Conservation (phyloP, 2,113 vertebrate genomes). For the Semicossyphus pulcher region DNA sequence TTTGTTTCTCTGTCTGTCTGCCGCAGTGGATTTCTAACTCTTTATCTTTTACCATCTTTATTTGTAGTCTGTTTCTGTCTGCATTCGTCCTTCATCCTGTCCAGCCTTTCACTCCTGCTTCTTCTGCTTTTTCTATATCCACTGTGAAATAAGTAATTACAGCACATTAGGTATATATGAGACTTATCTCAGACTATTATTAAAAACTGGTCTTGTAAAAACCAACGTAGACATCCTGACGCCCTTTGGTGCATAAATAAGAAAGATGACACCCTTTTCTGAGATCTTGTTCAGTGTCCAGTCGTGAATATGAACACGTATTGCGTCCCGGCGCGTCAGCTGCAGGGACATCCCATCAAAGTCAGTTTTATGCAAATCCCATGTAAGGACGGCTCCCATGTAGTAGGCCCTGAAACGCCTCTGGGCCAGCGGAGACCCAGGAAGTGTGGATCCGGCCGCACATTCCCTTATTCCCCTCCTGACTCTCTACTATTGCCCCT, state of each 20-base stretch:
- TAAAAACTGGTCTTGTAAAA: conserved; percentile 16
- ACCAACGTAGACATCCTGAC: conserved; percentile 45
- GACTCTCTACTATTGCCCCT: conserved; percentile 28
- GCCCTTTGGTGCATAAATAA: conserved; percentile 40
- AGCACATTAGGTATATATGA: background rate
- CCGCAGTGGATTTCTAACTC: conserved; percentile 35
- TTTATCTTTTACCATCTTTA: conserved; percentile 29
- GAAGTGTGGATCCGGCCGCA: conserved; percentile 40
- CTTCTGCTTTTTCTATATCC: conserved; percentile 3
- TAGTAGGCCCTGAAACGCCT: conserved; percentile 42
- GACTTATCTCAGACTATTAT: background rate
- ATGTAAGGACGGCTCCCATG: conserved; percentile 13
- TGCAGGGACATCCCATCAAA: conserved; percentile 60
- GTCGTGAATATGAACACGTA: conserved; percentile 11
- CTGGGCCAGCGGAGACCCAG: conserved; percentile 39
- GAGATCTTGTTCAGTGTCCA: background rate
- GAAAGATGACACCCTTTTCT: conserved; percentile 47
- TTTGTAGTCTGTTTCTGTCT: conserved; percentile 44
- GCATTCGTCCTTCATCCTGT: conserved; percentile 36
- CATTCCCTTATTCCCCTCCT: conserved; percentile 43
- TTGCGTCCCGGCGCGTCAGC: conserved; percentile 27
- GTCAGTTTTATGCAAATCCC: conserved; percentile 45
- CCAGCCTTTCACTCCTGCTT: background rate
- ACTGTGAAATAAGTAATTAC: background rate
- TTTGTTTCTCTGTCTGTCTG: conserved; percentile 37